Percentiles rank a stretch among this genome's conserved stretches.
These are phyloP conservation scores for Alcedo quadribrachys DNA, from an alignment of 2,797 vertebrate genomes.

Conservation along the genomic window DNA sequence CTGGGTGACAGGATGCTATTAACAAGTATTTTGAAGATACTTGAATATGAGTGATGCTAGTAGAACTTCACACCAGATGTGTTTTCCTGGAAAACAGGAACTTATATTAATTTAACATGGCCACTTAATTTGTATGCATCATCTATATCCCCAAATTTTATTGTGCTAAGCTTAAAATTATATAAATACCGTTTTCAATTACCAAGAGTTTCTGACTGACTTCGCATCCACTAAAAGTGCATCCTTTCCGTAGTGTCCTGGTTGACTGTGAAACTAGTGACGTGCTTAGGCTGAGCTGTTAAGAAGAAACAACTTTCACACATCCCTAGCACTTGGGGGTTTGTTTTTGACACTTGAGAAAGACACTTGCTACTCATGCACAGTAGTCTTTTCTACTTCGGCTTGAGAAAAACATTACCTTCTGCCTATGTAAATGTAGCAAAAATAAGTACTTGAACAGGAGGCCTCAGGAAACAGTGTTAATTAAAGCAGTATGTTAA, in stretches of 20 bases:
- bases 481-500: constrained; percentile 56
- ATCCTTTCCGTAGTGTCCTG: background rate
- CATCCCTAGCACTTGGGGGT: background rate
- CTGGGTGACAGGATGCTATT: background rate
- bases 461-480: constrained; percentile 30
- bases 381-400: constrained; percentile 46
- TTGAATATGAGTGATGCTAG: background rate
- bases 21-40: background rate
- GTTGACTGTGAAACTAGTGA: background rate
- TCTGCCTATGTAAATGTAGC: constrained; percentile 42
- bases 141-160: background rate
- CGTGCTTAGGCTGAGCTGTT: background rate
- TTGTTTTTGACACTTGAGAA: constrained; percentile 42
- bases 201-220: background rate
- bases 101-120: background rate
- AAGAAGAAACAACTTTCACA: constrained; percentile 36
- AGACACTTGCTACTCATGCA: constrained; percentile 42
- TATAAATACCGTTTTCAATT: background rate
- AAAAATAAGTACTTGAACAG: constrained; percentile 45
- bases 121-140: background rate
- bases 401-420: constrained; percentile 25
- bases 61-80: background rate
- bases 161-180: background rate
- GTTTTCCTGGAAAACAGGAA: background rate
- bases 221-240: background rate